A percentile compares a stretch with the other conserved stretches of the same genome.
These are phyloP conservation scores for Megalonaias nervosa DNA, from an alignment of 1,140 invertebrate species.

Conservation along the genomic window DNA sequence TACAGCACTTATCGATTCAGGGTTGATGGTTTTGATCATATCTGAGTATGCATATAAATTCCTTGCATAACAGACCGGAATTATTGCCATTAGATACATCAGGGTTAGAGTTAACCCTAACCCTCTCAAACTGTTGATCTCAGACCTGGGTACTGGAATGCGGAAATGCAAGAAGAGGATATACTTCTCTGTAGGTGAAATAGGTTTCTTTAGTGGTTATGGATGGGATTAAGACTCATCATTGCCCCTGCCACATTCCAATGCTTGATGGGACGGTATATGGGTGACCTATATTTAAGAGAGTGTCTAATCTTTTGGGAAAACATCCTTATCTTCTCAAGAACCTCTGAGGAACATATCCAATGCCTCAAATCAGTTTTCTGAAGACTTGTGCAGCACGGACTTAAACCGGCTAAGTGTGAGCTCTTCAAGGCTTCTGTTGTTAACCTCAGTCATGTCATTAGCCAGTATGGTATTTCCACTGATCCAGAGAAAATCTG, in stretches of 20 bases:
- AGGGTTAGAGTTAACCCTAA: not conserved
- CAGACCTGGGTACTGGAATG: constrained; percentile 64
- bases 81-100: not conserved
- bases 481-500: too few species aligned
- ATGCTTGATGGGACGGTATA: constrained; percentile 43
- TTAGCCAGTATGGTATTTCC: too few species aligned
- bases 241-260: constrained; percentile 51
- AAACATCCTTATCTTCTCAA: too few species aligned
- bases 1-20: constrained; percentile 2
- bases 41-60: not conserved
- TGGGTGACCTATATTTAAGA: constrained; percentile 36
- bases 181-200: not conserved
- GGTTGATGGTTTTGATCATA: constrained; percentile 11
- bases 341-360: too few species aligned
- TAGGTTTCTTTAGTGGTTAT: constrained; percentile 14
- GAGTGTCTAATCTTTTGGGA: too few species aligned
- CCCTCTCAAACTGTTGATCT: constrained; percentile 5
- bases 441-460: too few species aligned
- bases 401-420: constrained; percentile 21
- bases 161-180: constrained; percentile 54
- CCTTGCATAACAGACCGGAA: not conserved
- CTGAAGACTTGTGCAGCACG: constrained; percentile 13
- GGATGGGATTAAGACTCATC: not conserved
- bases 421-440: too few species aligned
- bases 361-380: constrained; percentile 9